Percentiles rank a stretch among this genome's conserved stretches.
Evolutionary conservation across 2,797 vertebrate species (phyloP).

Genomic region (Psittacula echo): DNA sequence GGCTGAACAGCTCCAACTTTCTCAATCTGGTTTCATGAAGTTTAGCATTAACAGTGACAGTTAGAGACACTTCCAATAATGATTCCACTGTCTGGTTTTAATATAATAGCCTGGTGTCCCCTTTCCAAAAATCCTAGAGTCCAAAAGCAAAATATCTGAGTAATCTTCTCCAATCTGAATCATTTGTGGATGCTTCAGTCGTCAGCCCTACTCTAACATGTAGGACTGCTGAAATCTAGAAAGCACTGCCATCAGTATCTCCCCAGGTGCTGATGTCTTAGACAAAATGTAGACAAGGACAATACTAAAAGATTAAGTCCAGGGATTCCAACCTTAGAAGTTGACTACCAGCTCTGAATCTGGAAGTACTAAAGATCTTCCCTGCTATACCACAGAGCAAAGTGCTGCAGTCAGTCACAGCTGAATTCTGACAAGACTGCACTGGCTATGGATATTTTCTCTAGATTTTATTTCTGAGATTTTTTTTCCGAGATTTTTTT

Average conservation of each 20-base stretch:
- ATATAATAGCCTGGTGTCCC: background rate
- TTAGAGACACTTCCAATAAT: background rate
- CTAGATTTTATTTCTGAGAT: too few relatives aligned
- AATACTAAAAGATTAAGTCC: background rate
- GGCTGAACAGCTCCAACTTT: too few relatives aligned
- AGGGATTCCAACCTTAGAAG: background rate
- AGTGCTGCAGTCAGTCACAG: background rate
- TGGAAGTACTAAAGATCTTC: background rate
- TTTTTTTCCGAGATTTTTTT: background rate
- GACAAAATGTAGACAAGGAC: background rate
- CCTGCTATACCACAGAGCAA: background rate
- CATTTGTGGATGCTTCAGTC: background rate
- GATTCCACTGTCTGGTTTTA: background rate
- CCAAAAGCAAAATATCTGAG: background rate
- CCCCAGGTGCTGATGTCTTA: background rate
- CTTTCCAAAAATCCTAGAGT: background rate
- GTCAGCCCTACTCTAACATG: background rate
- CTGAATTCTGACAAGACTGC: background rate
- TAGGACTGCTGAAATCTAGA: background rate
- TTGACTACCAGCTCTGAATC: background rate
- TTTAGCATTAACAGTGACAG: background rate
- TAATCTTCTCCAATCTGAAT: background rate
- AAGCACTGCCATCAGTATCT: background rate
- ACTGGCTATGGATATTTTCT: background rate
- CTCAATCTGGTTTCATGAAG: background rate